Conservation (phyloP, 2,113 vertebrate species). For the Oceanodroma tethys region DNA sequence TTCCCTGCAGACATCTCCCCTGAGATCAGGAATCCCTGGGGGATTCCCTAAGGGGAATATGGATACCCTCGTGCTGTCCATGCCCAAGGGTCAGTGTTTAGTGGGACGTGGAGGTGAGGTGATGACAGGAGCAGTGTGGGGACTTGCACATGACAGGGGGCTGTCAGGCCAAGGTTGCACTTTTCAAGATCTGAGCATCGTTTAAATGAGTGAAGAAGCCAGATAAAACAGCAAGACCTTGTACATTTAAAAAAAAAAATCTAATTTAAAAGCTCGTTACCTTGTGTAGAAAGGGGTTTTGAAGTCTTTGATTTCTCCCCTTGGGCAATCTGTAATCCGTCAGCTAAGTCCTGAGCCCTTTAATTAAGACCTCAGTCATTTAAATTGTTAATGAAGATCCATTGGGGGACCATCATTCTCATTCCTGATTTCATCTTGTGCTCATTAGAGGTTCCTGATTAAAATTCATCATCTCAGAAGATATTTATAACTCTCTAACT, state of each 20-base stretch:
- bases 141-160: fast-evolving
- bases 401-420: constrained; percentile 21
- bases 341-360: constrained; percentile 4
- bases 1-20: not conserved
- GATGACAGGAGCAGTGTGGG: not conserved
- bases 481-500: constrained; percentile 43
- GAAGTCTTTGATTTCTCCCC: constrained; percentile 40
- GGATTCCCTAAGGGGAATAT: too few relatives aligned
- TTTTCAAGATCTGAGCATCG: not conserved
- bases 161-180: not conserved
- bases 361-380: constrained; percentile 58
- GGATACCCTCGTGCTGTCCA: not conserved
- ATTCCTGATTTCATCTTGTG: constrained; percentile 46
- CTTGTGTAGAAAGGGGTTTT: not conserved
- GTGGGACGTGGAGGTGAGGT: fast-evolving
- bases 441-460: constrained; percentile 38
- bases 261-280: not conserved
- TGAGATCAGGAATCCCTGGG: not conserved
- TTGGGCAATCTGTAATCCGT: constrained; percentile 48
- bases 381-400: constrained; percentile 61
- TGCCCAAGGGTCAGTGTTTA: not conserved
- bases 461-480: constrained; percentile 55
- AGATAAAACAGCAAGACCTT: not conserved
- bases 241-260: not conserved
- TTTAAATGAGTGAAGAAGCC: not conserved